Conservation (phyloP, 2,113 vertebrate species). For the Mobula birostris region DNA sequence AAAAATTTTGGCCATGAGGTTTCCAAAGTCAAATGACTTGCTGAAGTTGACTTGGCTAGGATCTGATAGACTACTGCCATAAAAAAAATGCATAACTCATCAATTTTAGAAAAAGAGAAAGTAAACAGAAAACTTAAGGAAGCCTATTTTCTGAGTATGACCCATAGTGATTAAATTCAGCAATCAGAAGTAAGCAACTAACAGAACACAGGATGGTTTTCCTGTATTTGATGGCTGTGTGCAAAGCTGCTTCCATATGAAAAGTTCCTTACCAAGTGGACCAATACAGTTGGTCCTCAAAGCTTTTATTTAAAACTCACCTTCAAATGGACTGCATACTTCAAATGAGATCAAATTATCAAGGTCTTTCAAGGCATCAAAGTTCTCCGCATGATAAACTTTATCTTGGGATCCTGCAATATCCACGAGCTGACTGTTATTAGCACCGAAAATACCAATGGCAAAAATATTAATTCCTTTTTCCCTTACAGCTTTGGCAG, state of each 20-base stretch:
- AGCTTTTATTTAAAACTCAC: constrained; percentile 50
- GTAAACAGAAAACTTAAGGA: not conserved
- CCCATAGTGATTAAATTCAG: not conserved
- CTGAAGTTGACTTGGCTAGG: not conserved
- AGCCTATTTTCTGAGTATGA: not conserved
- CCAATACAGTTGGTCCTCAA: not conserved
- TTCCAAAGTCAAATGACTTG: not conserved
- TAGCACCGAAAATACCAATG: constrained; percentile 60
- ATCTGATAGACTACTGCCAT: no score
- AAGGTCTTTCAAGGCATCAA: constrained; percentile 58
- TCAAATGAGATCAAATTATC: constrained; percentile 61
- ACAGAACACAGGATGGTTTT: not conserved
- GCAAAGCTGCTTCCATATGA: not conserved
- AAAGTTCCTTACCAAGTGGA: not conserved
- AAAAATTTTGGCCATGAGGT: not conserved
- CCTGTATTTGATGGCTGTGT: not conserved
- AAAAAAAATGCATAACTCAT: not conserved
- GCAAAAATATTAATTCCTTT: constrained; percentile 62
- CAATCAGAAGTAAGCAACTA: not conserved
- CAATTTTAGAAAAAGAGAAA: not conserved
- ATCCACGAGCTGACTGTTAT: constrained; percentile 61
- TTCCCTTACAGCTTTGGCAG: constrained; percentile 58
- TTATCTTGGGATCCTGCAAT: constrained; percentile 58
- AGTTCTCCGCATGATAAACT: constrained; percentile 55
- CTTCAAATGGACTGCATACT: constrained; percentile 56